Base-by-base conservation (phyloP, 2,888 invertebrate genomes). In the Gari tellinella region DNA sequence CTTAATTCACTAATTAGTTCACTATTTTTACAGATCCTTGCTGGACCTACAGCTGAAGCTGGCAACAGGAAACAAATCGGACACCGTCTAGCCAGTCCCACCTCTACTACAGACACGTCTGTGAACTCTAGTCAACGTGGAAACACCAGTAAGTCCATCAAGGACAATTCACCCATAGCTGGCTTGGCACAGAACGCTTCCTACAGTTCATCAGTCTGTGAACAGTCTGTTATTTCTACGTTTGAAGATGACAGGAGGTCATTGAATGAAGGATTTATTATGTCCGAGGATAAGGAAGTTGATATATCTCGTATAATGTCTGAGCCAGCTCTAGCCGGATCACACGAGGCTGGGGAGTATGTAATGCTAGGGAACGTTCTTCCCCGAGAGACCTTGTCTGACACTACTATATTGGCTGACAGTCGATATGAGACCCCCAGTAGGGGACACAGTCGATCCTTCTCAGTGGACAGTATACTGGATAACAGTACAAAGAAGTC, bases 211-310 rank as follows among this genome's bases (percentile, higher is more conserved):
- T 78, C 72, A 4, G 45, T 73, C 12, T 70, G 70, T 45, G 83
- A 83, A 17, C 81, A 81, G 48, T 80, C 81, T 17, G 63, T 80
- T 41, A 57, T 81, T 15, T 83, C 83, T 12, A 61, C 62, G 7
- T 73, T 60, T 60, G 79, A 81, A 19, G 83, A 72, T 23, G 72
- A 82, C 25, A 66, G 72, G n/a, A 64, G 73, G 19, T 84, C 84
- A 0, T 63, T 85, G 3, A 87, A 86, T 45, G 84, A 86, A 53
- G 86, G 85, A 2, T 88, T 86, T 73, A 87, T 87, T n/a, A 55
- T 67, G 21, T 57, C 63, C 1, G 83, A 83, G 21, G 80, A 80
- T 23, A 69, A 63, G 43, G 77, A 79, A 31, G 81, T 70, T 12
- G 78, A 79, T 62, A 77, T 80, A 3, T 72, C 80, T 21, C 43